A percentile compares a stretch with the other conserved stretches of the same genome.
These are phyloP conservation scores for Scomber japonicus DNA, from an alignment of 2,113 vertebrate species.

Conservation along the genomic window DNA sequence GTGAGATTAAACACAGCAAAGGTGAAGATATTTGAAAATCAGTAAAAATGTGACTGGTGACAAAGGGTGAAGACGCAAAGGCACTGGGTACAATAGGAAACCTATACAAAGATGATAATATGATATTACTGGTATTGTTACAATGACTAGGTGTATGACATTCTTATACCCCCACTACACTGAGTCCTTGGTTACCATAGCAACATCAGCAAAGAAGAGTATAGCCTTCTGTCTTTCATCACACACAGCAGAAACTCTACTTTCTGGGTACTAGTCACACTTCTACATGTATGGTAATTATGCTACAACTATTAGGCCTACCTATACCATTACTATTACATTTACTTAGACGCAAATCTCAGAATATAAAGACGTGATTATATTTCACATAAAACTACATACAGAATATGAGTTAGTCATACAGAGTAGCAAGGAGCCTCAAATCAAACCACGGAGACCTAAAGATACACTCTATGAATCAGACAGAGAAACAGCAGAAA, in stretches of 20 bases:
- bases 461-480: slow-evolving; percentile 1
- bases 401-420: background rate
- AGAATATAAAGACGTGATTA: background rate
- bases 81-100: background rate
- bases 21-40: background rate
- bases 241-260: background rate
- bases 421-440: background rate
- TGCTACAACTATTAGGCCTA: background rate
- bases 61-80: slow-evolving; percentile 23
- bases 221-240: background rate
- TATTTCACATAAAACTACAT: background rate
- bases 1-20: background rate
- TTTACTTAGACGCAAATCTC: background rate
- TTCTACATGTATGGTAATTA: background rate
- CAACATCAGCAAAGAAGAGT: slow-evolving; percentile 20
- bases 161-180: slow-evolving; percentile 1
- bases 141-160: background rate
- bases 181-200: slow-evolving; percentile 52
- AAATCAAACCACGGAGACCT: slow-evolving; percentile 6
- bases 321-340: background rate
- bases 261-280: background rate
- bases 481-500: slow-evolving; percentile 17
- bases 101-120: background rate
- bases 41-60: slow-evolving; percentile 5
- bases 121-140: background rate